Base-by-base conservation (phyloP, 2,113 vertebrate genomes). In the Gallinago paraguaiae region DNA sequence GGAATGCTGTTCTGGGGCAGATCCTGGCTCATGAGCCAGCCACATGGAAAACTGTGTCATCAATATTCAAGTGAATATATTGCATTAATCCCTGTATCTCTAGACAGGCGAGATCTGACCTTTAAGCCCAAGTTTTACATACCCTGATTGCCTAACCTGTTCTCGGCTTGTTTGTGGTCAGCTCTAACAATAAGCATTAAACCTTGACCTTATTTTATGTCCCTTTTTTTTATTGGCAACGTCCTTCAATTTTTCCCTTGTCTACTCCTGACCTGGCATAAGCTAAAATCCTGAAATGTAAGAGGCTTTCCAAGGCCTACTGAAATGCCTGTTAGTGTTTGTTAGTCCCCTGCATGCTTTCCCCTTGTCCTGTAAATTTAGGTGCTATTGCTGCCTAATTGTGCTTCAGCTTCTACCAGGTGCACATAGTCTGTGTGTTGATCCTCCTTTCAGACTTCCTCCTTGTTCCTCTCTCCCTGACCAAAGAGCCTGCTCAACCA, bases 341-440 rank as follows among this genome's bases (percentile, higher is more conserved):
- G 22, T 64, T 59, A 31, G n/a, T 70, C 14, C 48, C 35, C 43
- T 45, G 15, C 30, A 3, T 1, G 1, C 61, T 80, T 60, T n/a
- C n/a, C 72, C 28, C 33, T 39, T 64, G 59, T 63, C 28, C 54
- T 30, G 2, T 59, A 35, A 64, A 69, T 9, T 72, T 24, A 46
- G 79, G 56, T 11, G 31, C 15, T 53, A 7, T 25, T 89, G 63
- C 76, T 86, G 33, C 37, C 10, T 41, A 1, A 22, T 65, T 6
- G 2, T 39, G 20, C 43, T 54, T 78, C 9, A 77, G 3, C 14
- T 41, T 78, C 37, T 81, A 3, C 18, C 35, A 27, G 30, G 17
- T 45, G 43, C n/a, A 8, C 11, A 0, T 7, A 23, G 37, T 24
- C 65, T 24, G 0, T 6, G 17, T 46, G 48, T 37, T 33, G 43